Evolutionary conservation across 1,140 invertebrate genomes (phyloP).

Genomic region (Pseudachorutes palmiensis): DNA sequence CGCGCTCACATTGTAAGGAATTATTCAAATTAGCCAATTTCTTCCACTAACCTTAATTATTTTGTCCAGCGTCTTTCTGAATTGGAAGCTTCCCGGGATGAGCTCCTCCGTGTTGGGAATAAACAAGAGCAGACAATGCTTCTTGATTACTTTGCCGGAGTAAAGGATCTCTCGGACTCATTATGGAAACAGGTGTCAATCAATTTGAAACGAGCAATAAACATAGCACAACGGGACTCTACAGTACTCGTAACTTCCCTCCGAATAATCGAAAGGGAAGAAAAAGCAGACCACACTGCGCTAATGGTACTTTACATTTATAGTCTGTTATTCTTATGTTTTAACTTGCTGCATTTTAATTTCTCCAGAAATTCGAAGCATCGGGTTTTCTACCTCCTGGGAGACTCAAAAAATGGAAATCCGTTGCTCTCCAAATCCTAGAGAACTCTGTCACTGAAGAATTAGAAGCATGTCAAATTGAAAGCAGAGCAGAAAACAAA

Average conservation of each 20-base stretch:
- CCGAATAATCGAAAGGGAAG: slow-evolving; percentile 92
- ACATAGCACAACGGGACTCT: slow-evolving; percentile 89
- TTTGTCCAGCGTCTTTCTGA: slow-evolving; percentile 78
- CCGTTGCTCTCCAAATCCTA: slow-evolving; percentile 74
- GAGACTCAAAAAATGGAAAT: slow-evolving; percentile 83
- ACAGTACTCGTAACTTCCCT: slow-evolving; percentile 92
- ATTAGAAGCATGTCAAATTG: slow-evolving; percentile 83
- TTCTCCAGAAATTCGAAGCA: slow-evolving; percentile 15
- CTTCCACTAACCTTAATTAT: no score
- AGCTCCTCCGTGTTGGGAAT: slow-evolving; percentile 83
- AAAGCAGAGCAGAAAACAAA: slow-evolving; percentile 83
- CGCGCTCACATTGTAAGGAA: slow-evolving; percentile 80
- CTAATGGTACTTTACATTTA: no score
- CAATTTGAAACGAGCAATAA: slow-evolving; percentile 79
- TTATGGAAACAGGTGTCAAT: slow-evolving; percentile 85
- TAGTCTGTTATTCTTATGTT: no score
- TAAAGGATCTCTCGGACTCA: slow-evolving; percentile 79
- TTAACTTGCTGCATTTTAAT: no score
- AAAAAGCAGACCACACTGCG: slow-evolving; percentile 77
- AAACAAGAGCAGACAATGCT: slow-evolving; percentile 85
- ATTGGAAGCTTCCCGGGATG: slow-evolving; percentile 91
- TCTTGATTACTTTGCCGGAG: slow-evolving; percentile 92
- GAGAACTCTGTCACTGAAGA: slow-evolving; percentile 73
- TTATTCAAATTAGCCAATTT: no score
- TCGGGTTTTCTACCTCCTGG: slow-evolving; percentile 83